Evolutionary conservation across 2,888 invertebrate species (phyloP).

Genomic region (Agrypnus murinus): DNA sequence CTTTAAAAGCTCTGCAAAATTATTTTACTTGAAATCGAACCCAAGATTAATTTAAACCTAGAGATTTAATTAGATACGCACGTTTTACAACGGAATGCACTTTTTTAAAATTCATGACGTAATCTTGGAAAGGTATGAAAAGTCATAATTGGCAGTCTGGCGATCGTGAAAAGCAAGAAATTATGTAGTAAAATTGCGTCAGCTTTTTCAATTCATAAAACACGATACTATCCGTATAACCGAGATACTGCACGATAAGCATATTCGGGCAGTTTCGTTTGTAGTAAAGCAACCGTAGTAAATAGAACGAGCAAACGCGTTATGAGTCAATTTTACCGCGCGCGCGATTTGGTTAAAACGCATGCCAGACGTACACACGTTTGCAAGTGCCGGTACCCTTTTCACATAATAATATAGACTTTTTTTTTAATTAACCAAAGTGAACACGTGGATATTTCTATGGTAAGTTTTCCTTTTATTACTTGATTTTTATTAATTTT

Average conservation of each 20-base stretch:
- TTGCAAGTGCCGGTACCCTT: constrained; percentile 16
- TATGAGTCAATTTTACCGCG: constrained; percentile 36
- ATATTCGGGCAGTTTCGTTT: constrained; percentile 31
- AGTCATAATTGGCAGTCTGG: not conserved
- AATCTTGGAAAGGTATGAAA: not conserved
- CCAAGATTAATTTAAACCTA: not conserved
- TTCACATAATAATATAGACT: too few relatives aligned
- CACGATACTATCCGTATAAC: constrained; percentile 22
- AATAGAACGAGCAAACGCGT: constrained; percentile 25
- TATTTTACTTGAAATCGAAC: not conserved
- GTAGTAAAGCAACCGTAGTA: constrained; percentile 30
- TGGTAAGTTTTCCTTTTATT: not conserved
- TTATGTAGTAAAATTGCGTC: constrained; percentile 24
- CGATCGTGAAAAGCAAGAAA: not conserved
- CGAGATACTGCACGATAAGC: not conserved
- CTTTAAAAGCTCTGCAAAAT: too few relatives aligned
- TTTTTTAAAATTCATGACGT: not conserved
- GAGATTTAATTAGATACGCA: not conserved
- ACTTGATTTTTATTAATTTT: too few relatives aligned
- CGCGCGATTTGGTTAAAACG: constrained; percentile 37
- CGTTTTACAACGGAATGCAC: not conserved
- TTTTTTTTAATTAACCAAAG: too few relatives aligned
- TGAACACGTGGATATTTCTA: constrained; percentile 16
- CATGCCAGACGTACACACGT: constrained; percentile 2
- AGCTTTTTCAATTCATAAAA: constrained; percentile 39